phyloP scores from a whole-genome alignment of 2,797 vertebrate species.

The Notamacropus eugenii region DNA sequence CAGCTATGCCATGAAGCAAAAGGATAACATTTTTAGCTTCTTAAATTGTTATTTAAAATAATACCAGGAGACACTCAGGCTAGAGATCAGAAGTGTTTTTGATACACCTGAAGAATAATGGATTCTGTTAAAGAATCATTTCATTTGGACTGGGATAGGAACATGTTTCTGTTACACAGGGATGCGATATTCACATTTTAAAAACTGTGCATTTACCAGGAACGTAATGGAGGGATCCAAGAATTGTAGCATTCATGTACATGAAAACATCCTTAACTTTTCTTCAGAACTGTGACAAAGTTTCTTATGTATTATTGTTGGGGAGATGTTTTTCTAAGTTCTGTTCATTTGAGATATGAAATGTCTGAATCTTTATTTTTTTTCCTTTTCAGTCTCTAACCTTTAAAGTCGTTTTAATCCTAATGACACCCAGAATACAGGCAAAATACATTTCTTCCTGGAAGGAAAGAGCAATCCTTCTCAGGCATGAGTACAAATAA shows the following conservation, averaged over 20 bases:
- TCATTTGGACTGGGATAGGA: neutral
- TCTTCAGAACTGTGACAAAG: conserved; percentile 4
- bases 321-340: neutral
- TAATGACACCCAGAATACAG: neutral
- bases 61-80: neutral
- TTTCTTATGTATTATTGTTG: neutral
- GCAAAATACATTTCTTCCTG: neutral
- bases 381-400: conserved; percentile 22
- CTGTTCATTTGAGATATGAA: neutral
- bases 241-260: neutral
- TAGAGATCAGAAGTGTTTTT: neutral
- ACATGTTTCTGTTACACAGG: neutral
- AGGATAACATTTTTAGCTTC: neutral
- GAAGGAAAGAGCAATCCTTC: conserved; percentile 23
- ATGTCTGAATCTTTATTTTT: neutral
- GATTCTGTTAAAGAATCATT: neutral
- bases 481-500: neutral
- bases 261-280: neutral
- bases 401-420: conserved; percentile 6
- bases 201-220: neutral
- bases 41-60: neutral
- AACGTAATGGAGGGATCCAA: neutral
- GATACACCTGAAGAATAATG: neutral
- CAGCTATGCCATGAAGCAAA: conserved; percentile 39
- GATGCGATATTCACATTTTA: neutral